phyloP scores from a whole-genome alignment of 1,140 invertebrate genomes.

The Gyrodactylus bullatarudis region DNA sequence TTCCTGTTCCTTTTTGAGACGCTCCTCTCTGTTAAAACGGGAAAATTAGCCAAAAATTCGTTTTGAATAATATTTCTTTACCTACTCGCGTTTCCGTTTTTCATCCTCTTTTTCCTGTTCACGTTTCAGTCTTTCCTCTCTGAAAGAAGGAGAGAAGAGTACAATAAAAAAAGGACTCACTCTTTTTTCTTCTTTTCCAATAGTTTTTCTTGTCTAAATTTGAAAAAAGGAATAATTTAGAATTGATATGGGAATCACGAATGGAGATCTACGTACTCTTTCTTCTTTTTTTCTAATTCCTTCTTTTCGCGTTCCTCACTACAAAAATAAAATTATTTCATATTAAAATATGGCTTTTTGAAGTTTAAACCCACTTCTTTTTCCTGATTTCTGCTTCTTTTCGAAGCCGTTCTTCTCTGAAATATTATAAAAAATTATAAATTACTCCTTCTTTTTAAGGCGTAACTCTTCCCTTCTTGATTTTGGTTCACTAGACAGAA shows the following conservation, averaged over 20 bases:
- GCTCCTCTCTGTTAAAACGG: not conserved
- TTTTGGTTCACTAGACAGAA: too few species aligned
- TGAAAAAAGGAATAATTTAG: not conserved
- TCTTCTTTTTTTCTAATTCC: not conserved
- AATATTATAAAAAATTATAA: not conserved
- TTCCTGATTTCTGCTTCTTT: not conserved
- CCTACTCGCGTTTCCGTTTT: not conserved
- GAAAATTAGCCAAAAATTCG: not conserved
- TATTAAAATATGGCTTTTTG: not conserved
- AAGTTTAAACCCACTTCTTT: not conserved
- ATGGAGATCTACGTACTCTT: not conserved
- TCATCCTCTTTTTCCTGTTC: not conserved
- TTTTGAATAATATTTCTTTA: too few species aligned
- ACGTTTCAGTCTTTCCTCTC: not conserved
- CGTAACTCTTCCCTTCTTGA: too few species aligned
- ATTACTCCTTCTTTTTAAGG: not conserved
- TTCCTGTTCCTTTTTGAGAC: not conserved
- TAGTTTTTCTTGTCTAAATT: not conserved
- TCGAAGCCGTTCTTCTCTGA: not conserved
- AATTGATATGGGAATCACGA: not conserved
- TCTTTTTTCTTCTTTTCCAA: not conserved
- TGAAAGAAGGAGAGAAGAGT: not conserved
- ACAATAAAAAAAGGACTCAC: not conserved
- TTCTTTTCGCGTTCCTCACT: not conserved
- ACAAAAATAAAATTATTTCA: not conserved